Conservation (phyloP, 2,113 vertebrate genomes). For the Budorcas taxicolor region DNA sequence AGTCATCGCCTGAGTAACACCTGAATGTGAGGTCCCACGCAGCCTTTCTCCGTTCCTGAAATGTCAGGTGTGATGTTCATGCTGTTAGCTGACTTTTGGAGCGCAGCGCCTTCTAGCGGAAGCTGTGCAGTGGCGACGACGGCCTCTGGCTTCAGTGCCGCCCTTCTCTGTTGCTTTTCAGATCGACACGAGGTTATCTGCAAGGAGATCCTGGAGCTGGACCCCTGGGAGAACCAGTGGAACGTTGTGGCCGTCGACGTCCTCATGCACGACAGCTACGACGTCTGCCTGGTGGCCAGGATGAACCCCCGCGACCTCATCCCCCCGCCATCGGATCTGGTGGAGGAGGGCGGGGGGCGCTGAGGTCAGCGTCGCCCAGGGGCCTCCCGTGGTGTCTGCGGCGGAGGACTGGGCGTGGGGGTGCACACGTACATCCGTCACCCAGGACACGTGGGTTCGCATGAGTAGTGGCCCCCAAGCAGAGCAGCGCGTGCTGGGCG, state of each 20-base stretch:
- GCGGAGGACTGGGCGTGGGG: not conserved
- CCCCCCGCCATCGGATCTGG: constrained; percentile 90
- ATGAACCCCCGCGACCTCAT: constrained; percentile 94
- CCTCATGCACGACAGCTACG: constrained; percentile 96
- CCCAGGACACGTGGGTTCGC: not conserved
- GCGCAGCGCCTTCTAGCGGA: not conserved
- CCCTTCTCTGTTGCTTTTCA: constrained; percentile 70
- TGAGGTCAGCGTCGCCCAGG: not conserved
- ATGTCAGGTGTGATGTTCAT: too few relatives aligned
- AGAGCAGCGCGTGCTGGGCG: not conserved
- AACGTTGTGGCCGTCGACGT: constrained; percentile 84
- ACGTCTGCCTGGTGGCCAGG: constrained; percentile 94
- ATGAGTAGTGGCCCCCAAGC: not conserved
- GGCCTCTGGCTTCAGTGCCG: not conserved
- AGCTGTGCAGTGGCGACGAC: not conserved
- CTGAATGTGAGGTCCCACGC: not conserved
- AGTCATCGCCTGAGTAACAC: not conserved
- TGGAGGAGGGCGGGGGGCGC: constrained; percentile 70
- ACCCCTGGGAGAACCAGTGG: constrained; percentile 94
- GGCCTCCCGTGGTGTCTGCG: not conserved
- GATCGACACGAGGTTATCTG: constrained; percentile 94
- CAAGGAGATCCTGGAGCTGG: constrained; percentile 94
- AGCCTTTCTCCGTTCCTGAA: not conserved
- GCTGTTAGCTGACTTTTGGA: not conserved
- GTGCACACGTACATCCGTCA: not conserved